Conservation (phyloP, 2,888 invertebrate genomes). For the Nemotelus nigrinus region DNA sequence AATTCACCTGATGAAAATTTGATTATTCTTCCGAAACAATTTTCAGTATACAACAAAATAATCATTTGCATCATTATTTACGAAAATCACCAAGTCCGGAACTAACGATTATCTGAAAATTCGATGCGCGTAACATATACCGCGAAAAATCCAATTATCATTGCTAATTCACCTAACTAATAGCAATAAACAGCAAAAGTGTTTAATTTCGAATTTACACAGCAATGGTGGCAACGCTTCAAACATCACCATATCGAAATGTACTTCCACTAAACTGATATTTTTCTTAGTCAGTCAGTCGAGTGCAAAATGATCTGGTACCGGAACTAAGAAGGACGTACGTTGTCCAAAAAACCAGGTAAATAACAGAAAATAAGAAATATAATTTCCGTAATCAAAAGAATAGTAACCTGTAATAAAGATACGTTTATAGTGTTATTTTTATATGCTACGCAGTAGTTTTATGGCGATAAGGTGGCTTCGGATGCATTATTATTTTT, state of each 20-base stretch:
- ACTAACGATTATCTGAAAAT: neutral
- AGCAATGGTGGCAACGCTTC: too few relatives aligned
- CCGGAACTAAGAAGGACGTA: constrained; percentile 36
- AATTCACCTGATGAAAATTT: too few relatives aligned
- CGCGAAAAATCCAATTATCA: constrained; percentile 19
- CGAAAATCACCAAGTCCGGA: neutral
- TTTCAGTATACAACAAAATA: too few relatives aligned
- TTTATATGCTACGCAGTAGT: neutral
- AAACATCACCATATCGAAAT: too few relatives aligned
- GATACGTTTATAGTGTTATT: neutral
- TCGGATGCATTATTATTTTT: neutral
- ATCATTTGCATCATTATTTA: too few relatives aligned
- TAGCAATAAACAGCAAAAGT: neutral
- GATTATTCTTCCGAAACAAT: too few relatives aligned
- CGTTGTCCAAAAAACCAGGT: constrained; percentile 14
- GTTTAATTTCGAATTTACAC: too few relatives aligned
- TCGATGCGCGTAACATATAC: constrained; percentile 2
- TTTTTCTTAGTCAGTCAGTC: neutral
- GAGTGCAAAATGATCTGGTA: neutral
- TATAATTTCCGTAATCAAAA: constrained; percentile 25
- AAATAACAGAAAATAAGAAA: constrained; percentile 11
- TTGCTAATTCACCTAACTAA: constrained; percentile 23
- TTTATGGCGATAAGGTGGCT: neutral
- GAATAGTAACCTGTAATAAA: constrained; percentile 26
- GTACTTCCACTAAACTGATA: neutral